Conservation (phyloP, 2,113 vertebrate species). For the Tympanuchus pallidicinctus region DNA sequence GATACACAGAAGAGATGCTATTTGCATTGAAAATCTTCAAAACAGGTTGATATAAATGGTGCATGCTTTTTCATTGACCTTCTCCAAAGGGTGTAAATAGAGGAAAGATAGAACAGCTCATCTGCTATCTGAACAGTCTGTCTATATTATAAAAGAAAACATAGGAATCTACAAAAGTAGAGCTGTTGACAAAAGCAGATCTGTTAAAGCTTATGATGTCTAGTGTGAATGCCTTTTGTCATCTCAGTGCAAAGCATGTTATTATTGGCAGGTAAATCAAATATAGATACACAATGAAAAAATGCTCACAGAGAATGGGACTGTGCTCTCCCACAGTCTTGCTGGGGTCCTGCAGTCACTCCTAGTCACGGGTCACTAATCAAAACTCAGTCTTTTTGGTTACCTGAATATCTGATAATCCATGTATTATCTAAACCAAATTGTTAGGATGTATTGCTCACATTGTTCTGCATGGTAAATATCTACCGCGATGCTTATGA, state of each 20-base stretch:
- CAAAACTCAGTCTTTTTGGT: background rate
- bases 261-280: background rate
- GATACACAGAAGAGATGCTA: background rate
- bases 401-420: background rate
- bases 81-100: background rate
- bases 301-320: background rate
- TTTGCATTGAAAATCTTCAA: background rate
- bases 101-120: background rate
- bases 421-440: background rate
- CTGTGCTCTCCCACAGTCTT: background rate
- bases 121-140: background rate
- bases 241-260: background rate
- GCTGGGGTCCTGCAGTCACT: background rate
- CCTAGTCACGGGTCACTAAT: rapidly evolving
- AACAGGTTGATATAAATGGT: background rate
- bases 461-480: background rate
- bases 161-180: background rate
- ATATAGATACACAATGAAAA: background rate
- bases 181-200: background rate
- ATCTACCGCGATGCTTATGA: background rate
- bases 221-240: background rate
- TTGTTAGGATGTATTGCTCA: background rate
- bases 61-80: background rate
- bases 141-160: background rate
- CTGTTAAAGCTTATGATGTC: background rate